Conservation (phyloP, 2,113 vertebrate species). For the Globicephala melas region DNA sequence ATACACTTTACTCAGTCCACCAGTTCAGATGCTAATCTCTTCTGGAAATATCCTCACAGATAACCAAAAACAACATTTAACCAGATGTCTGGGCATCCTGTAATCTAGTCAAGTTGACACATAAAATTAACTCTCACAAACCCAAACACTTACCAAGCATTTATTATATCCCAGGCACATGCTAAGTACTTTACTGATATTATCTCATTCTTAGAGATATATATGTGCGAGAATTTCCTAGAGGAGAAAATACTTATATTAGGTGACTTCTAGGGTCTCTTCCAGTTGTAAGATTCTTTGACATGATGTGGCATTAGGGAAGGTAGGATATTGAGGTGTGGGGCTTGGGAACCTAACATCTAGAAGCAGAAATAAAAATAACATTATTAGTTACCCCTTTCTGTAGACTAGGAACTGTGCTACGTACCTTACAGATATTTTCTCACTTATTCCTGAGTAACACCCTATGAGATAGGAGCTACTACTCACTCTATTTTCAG, state of each 20-base stretch:
- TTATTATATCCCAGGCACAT: background rate
- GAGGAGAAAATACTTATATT: background rate
- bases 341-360: background rate
- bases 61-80: background rate
- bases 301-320: background rate
- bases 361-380: constrained; percentile 9
- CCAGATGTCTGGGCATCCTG: background rate
- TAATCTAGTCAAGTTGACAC: background rate
- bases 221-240: background rate
- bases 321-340: background rate
- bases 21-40: background rate
- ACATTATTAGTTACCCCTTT: background rate
- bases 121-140: background rate
- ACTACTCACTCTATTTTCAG: background rate
- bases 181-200: background rate
- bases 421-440: background rate
- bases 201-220: background rate
- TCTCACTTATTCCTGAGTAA: background rate
- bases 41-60: background rate
- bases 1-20: background rate
- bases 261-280: background rate
- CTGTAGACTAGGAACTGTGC: background rate
- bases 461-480: background rate
- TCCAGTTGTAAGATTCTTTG: background rate
- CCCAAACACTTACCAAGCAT: background rate